Evolutionary conservation across 2,888 invertebrate genomes (phyloP).

Genomic region (Taenaris catops): DNA sequence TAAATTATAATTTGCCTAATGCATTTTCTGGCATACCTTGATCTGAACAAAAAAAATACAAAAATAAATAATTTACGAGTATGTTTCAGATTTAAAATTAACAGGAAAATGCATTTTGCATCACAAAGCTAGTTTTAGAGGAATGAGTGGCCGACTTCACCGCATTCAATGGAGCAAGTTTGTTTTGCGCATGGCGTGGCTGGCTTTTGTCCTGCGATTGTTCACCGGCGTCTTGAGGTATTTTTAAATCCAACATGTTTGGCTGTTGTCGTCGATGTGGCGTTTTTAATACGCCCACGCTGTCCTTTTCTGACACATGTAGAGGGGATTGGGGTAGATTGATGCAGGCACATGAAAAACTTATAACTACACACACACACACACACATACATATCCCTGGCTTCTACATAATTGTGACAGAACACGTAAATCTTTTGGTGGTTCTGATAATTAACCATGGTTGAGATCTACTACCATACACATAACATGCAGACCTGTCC

Average conservation of each 20-base stretch:
- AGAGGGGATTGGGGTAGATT: constrained; percentile 59
- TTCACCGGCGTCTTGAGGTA: constrained; percentile 67
- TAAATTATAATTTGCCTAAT: constrained; percentile 44
- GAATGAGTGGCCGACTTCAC: constrained; percentile 78
- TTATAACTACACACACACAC: too few relatives aligned
- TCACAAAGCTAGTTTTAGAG: constrained; percentile 70
- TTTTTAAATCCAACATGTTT: constrained; percentile 51
- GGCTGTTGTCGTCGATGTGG: constrained; percentile 74
- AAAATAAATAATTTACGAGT: too few relatives aligned
- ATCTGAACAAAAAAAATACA: too few relatives aligned
- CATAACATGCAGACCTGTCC: too few relatives aligned
- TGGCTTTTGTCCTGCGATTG: constrained; percentile 74
- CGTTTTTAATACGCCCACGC: constrained; percentile 55
- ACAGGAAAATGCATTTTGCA: constrained; percentile 67
- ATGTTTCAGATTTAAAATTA: constrained; percentile 29
- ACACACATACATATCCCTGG: too few relatives aligned
- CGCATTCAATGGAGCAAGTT: constrained; percentile 75
- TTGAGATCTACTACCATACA: too few relatives aligned
- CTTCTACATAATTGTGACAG: too few relatives aligned
- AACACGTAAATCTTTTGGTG: too few relatives aligned
- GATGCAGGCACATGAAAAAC: constrained; percentile 38
- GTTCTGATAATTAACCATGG: too few relatives aligned
- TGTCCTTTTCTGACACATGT: constrained; percentile 54
- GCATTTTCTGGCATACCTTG: constrained; percentile 69
- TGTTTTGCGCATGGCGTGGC: constrained; percentile 76